A percentile compares a stretch with the other conserved stretches of the same genome.
phyloP scores from a whole-genome alignment of 2,888 invertebrate genomes.

The Syrphus vitripennis region DNA sequence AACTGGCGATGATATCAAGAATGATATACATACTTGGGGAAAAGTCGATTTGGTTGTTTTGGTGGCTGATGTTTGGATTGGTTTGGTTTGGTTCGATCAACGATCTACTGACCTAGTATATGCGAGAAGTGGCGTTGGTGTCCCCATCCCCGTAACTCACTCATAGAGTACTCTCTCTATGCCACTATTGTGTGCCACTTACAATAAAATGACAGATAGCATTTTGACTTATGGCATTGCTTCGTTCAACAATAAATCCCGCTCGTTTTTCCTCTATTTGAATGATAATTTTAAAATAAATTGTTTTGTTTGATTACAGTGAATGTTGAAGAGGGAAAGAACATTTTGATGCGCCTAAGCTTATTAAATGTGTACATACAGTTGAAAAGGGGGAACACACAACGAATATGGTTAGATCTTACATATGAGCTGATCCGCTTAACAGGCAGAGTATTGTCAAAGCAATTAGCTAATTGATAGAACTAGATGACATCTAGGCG shows the following conservation, averaged over 20 bases:
- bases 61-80: slow-evolving; percentile 25
- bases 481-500: slow-evolving; percentile 37
- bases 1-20: slow-evolving; percentile 52
- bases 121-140: slow-evolving; percentile 24
- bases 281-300: slow-evolving; percentile 44
- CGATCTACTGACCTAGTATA: slow-evolving; percentile 68
- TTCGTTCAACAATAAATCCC: slow-evolving; percentile 44
- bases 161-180: not conserved
- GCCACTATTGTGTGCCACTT: slow-evolving; percentile 64
- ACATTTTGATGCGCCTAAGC: not conserved
- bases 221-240: slow-evolving; percentile 57
- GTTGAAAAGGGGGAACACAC: not conserved
- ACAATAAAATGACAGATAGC: slow-evolving; percentile 63
- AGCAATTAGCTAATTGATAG: slow-evolving; percentile 65
- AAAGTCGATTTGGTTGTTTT: slow-evolving; percentile 41
- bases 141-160: not conserved
- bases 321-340: not conserved
- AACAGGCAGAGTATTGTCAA: slow-evolving; percentile 40
- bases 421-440: not conserved
- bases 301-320: slow-evolving; percentile 18
- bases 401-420: not conserved
- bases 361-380: no score
- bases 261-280: slow-evolving; percentile 16
- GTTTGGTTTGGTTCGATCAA: slow-evolving; percentile 4
- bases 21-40: slow-evolving; percentile 20